Evolutionary conservation across 2,797 vertebrate species (phyloP).

Genomic region (Anabacerthia variegaticeps): DNA sequence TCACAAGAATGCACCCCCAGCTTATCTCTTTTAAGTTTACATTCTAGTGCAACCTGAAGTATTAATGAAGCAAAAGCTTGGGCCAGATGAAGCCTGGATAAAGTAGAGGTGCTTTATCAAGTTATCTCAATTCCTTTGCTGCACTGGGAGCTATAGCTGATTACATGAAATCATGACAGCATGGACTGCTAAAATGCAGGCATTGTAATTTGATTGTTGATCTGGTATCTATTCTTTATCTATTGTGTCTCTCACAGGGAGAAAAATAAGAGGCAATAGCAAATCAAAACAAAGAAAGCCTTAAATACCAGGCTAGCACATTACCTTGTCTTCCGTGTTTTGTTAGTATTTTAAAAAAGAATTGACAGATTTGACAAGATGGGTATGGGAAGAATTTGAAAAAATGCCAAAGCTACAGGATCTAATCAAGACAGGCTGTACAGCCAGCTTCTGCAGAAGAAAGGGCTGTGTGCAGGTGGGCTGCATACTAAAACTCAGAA

Average conservation of each 20-base stretch:
- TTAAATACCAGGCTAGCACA: not conserved
- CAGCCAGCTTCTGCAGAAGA: not conserved
- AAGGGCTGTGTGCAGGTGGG: not conserved
- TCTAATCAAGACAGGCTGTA: not conserved
- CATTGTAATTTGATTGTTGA: constrained; percentile 32
- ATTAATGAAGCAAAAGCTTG: not conserved
- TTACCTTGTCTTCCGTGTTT: not conserved
- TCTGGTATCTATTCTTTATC: not conserved
- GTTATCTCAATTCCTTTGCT: constrained; percentile 26
- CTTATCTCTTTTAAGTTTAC: not conserved
- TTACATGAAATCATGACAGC: not conserved
- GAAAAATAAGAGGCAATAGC: constrained; percentile 36
- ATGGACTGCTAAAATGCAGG: not conserved
- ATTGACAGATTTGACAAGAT: constrained; percentile 33
- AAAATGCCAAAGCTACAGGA: not conserved
- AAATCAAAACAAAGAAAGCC: constrained; percentile 36
- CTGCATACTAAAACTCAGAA: constrained; percentile 28
- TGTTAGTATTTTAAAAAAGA: not conserved
- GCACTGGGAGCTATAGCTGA: not conserved
- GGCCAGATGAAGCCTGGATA: not conserved
- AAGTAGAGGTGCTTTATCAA: not conserved
- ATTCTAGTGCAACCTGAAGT: not conserved
- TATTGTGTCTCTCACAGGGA: not conserved
- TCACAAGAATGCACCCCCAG: not conserved
- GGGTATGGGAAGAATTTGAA: not conserved